phyloP scores from a whole-genome alignment of 1,140 invertebrate genomes.

The Meloidogyne floridensis region DNA sequence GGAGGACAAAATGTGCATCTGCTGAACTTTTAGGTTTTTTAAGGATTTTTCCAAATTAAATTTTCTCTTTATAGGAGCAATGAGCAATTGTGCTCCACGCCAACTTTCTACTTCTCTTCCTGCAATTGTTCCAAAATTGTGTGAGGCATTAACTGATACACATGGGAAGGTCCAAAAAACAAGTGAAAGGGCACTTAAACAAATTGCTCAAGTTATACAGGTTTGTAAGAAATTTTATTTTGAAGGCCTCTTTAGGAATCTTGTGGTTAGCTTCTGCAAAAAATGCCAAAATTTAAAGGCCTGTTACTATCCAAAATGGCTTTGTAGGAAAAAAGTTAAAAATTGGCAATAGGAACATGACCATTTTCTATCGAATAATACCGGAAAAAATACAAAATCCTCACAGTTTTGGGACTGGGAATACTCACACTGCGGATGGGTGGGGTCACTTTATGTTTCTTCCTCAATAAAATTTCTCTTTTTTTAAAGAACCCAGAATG shows the following conservation, averaged over 20 bases:
- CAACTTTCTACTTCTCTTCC: conserved; percentile 95
- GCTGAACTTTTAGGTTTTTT: conserved; percentile 85
- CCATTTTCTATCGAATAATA: too few relatives aligned
- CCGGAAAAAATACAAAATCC: too few relatives aligned
- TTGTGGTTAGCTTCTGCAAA: too few relatives aligned
- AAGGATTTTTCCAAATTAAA: neutral
- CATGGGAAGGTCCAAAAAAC: conserved; percentile 97
- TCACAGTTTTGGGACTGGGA: too few relatives aligned
- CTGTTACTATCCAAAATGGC: too few relatives aligned
- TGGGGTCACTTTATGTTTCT: too few relatives aligned
- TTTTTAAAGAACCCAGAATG: conserved; percentile 88
- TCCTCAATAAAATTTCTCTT: conserved; percentile 71
- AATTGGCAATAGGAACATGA: too few relatives aligned
- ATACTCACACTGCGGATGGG: too few relatives aligned
- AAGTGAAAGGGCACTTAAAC: conserved; percentile 87
- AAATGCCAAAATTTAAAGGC: too few relatives aligned
- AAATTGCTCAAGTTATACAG: conserved; percentile 89
- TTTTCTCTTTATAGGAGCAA: neutral
- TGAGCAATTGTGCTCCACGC: conserved; percentile 90
- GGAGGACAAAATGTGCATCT: conserved; percentile 95
- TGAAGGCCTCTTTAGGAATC: too few relatives aligned
- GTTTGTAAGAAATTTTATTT: conserved; percentile 69
- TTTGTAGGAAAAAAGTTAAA: too few relatives aligned
- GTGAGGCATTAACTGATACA: conserved; percentile 93
- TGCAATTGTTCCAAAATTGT: conserved; percentile 95